Evolutionary conservation across 2,888 invertebrate genomes (phyloP).

Genomic region (Agonopterix alstromeriana): DNA sequence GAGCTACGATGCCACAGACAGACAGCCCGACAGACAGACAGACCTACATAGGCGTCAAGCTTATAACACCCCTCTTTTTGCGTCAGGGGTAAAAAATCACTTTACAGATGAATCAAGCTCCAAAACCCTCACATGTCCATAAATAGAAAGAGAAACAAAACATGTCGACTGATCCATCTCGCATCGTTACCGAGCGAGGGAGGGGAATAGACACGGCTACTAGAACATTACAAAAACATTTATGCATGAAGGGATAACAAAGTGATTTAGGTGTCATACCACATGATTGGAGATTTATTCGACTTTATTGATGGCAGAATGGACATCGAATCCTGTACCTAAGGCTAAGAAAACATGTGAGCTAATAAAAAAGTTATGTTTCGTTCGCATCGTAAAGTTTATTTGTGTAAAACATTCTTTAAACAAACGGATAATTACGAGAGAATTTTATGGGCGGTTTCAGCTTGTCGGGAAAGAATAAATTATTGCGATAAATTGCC

Average conservation of each 20-base stretch:
- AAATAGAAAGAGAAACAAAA: constrained; percentile 45
- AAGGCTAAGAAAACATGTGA: constrained; percentile 59
- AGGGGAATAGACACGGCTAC: constrained; percentile 42
- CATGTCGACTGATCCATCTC: constrained; percentile 10
- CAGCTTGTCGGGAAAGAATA: constrained; percentile 42
- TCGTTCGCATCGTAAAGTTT: constrained; percentile 69
- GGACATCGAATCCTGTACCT: not conserved
- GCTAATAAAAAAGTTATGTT: constrained; percentile 69
- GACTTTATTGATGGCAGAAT: not conserved
- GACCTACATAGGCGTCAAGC: no score
- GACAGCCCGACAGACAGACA: no score
- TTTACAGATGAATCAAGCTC: not conserved
- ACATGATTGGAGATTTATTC: constrained; percentile 43
- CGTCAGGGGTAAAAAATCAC: no score
- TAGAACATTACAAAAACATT: constrained; percentile 68
- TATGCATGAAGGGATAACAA: constrained; percentile 70
- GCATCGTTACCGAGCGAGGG: constrained; percentile 16
- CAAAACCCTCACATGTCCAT: constrained; percentile 28
- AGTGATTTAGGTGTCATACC: constrained; percentile 51
- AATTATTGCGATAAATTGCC: constrained; percentile 43
- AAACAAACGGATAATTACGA: constrained; percentile 68
- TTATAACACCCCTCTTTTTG: no score
- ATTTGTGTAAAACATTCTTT: constrained; percentile 69
- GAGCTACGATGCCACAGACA: no score
- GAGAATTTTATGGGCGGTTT: constrained; percentile 54